Conservation (phyloP, 2,113 vertebrate species). For the Ploceus nigricollis region DNA sequence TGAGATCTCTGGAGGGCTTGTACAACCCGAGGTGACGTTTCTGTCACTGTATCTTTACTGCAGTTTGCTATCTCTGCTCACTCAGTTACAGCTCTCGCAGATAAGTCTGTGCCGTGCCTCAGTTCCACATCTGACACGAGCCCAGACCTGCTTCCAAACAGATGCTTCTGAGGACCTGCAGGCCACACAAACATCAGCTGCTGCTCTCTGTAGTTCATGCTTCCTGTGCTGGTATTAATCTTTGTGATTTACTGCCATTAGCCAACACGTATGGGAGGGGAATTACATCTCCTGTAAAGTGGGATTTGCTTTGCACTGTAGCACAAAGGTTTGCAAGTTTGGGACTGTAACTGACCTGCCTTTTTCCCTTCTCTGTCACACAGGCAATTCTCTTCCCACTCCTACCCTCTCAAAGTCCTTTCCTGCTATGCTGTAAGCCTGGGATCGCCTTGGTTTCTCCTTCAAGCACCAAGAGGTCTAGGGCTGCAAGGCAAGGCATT, state of each 20-base stretch:
- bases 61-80: not conserved
- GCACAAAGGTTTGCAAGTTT: not conserved
- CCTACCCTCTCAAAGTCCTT: not conserved
- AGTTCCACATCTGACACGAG: not conserved
- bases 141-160: not conserved
- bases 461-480: not conserved
- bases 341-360: not conserved
- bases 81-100: not conserved
- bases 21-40: not conserved
- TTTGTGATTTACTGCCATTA: not conserved
- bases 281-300: not conserved
- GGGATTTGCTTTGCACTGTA: not conserved
- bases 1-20: constrained; percentile 19
- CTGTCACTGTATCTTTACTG: not conserved
- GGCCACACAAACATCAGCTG: not conserved
- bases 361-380: not conserved
- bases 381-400: not conserved
- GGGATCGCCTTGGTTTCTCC: not conserved
- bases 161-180: not conserved
- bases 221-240: not conserved
- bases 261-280: accelerated
- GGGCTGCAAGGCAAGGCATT: not conserved
- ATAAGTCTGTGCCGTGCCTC: not conserved
- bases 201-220: not conserved
- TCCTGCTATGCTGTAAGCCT: not conserved